Percentiles rank a stretch among this genome's conserved stretches.
These are phyloP conservation scores for Morphnarchus princeps DNA, from an alignment of 2,113 vertebrate species.

Conservation along the genomic window DNA sequence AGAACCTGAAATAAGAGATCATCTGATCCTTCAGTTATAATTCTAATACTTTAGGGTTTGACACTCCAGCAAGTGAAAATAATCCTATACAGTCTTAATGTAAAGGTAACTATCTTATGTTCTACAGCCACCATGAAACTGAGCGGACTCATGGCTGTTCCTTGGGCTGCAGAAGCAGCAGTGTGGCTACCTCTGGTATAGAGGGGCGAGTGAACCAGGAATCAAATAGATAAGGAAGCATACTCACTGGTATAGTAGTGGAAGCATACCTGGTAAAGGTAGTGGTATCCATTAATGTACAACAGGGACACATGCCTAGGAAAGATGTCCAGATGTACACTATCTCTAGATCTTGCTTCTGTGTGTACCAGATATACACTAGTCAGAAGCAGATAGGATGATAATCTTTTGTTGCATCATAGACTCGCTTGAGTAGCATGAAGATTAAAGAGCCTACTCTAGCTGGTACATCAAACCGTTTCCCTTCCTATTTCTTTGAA, in stretches of 20 bases:
- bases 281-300: not conserved
- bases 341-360: slow-evolving; percentile 18
- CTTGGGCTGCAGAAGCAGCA: not conserved
- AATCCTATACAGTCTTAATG: not conserved
- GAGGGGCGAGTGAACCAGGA: not conserved
- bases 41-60: not conserved
- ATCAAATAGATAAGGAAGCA: not conserved
- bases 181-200: not conserved
- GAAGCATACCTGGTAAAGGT: not conserved
- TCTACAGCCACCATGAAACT: not conserved
- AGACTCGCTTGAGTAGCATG: not conserved
- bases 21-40: not conserved
- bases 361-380: not conserved
- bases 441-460: slow-evolving; percentile 36
- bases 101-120: not conserved
- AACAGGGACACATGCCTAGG: not conserved
- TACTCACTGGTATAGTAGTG: not conserved
- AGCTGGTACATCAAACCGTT: slow-evolving; percentile 25
- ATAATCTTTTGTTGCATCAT: not conserved
- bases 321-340: not conserved
- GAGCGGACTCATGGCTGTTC: not conserved
- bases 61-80: not conserved
- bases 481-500: slow-evolving; percentile 47
- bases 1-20: not conserved
- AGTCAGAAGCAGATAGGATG: not conserved